Base-by-base conservation (phyloP, 2,888 invertebrate species). In the Phengaris arion region DNA sequence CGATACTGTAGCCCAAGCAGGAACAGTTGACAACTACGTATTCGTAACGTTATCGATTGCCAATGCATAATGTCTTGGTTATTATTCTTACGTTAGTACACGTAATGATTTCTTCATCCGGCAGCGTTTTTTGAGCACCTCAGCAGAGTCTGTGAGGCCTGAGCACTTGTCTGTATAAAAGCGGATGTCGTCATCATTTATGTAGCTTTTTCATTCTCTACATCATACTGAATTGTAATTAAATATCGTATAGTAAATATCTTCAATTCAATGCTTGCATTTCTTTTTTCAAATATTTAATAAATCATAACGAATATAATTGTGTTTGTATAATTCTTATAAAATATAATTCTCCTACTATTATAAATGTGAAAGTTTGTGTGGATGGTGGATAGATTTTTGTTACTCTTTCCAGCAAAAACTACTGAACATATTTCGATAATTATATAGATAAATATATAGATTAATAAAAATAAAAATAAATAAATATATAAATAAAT, bases 201-300 rank as follows among this genome's bases (percentile, higher is more conserved):
- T 22, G 12, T 64, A 22, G 12, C 35, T 64, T 35, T 45, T 64
- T 22, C 59, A 22, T 64, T 64, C 35, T 10, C 12, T 35, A 35
- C 64, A 64, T 64, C 64, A 64, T 15, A 45, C 35, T 64, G 35
- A 35, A 64, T 64, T 64, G 64, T 64, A 45, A 64, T 64, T 64
- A 64, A 64, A 45, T 64, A 64, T 45, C 2, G 64, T 64, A 64
- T 64, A 45, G 64, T 35, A 64, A 35, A 45, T 35, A 5, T 64
- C 46, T 46, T 46, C 5, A 10, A 64, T 64, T 64, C 64, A 64
- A 35, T 64, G 64, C 12, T 6, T 64, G 35, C 13, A 13, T 45
- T 64, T 64, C 64, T 22, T 59, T 59, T 22, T 59, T 59, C 59
- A 59, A 22, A 59, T 59, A 10, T 22, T 59, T 59, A 54, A 13